Evolutionary conservation across 1,140 invertebrate genomes (phyloP).

Genomic region (Eriocheir sinensis): DNA sequence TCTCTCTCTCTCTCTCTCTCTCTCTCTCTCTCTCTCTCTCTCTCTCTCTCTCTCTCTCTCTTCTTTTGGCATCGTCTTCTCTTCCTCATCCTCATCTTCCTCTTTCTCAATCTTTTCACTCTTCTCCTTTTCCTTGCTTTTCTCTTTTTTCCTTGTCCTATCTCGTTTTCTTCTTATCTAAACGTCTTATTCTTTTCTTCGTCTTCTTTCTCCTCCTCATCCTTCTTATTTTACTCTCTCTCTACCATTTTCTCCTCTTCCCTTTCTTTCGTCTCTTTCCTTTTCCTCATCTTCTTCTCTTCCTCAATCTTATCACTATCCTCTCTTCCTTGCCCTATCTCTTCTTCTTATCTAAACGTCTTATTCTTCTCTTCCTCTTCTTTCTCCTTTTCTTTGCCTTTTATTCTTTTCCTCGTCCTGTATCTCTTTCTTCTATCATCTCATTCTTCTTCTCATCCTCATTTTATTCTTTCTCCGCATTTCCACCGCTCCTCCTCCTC

Average conservation of each 20-base stretch:
- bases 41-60: not conserved
- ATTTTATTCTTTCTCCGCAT: not conserved
- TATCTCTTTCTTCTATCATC: too few species aligned
- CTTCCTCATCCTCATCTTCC: not conserved
- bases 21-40: not conserved
- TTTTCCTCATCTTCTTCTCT: not conserved
- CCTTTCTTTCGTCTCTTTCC: not conserved
- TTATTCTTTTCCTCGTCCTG: too few species aligned
- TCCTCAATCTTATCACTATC: not conserved
- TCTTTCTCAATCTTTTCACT: not conserved
- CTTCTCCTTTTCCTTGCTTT: not conserved
- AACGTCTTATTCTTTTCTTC: not conserved
- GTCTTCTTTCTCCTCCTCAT: not conserved
- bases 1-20: not conserved
- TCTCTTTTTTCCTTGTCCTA: not conserved
- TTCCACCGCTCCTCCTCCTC: too few species aligned
- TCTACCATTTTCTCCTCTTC: too few species aligned
- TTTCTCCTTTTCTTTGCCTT: too few species aligned
- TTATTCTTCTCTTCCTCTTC: too few species aligned
- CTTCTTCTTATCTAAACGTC: not conserved
- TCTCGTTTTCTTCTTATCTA: not conserved
- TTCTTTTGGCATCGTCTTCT: not conserved
- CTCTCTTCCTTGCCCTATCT: not conserved
- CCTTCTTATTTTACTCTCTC: too few species aligned
- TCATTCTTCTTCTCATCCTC: not conserved